phyloP scores from a whole-genome alignment of 2,797 vertebrate genomes.

The Neosilurus hyrtlii region DNA sequence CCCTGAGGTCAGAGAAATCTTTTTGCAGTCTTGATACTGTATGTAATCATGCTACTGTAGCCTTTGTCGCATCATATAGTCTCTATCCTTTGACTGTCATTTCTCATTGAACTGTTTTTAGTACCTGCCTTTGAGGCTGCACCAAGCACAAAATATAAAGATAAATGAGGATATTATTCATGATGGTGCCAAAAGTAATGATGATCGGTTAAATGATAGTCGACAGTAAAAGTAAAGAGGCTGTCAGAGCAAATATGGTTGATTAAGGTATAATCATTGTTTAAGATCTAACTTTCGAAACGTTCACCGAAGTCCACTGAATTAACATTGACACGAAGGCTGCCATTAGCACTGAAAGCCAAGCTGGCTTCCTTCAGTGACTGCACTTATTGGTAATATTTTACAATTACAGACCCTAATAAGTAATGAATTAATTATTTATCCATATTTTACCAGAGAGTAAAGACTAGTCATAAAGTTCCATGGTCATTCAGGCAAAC shows the following conservation, averaged over 20 bases:
- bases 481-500: not conserved
- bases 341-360: conserved; percentile 31
- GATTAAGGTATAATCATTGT: conserved; percentile 59
- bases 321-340: conserved; percentile 45
- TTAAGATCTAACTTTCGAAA: conserved; percentile 59
- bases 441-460: not conserved
- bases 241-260: conserved; percentile 61
- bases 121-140: conserved; percentile 41
- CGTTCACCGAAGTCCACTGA: conserved; percentile 55
- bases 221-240: conserved; percentile 62
- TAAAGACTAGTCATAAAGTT: not conserved
- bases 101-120: conserved; percentile 32
- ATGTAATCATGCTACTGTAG: conserved; percentile 6
- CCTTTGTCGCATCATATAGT: conserved; percentile 17
- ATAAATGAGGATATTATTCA: conserved; percentile 73
- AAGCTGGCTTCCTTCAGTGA: conserved; percentile 7
- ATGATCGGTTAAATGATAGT: conserved; percentile 61
- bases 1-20: conserved; percentile 11
- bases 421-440: not conserved
- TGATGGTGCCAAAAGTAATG: conserved; percentile 59
- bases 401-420: not conserved
- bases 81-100: conserved; percentile 21
- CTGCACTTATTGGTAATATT: not conserved
- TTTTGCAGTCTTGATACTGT: conserved; percentile 15
- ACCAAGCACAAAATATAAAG: conserved; percentile 54